A percentile compares a stretch with the other conserved stretches of the same genome.
Conservation (phyloP, 1,140 invertebrate species). For the Sycophila sp. region DNA sequence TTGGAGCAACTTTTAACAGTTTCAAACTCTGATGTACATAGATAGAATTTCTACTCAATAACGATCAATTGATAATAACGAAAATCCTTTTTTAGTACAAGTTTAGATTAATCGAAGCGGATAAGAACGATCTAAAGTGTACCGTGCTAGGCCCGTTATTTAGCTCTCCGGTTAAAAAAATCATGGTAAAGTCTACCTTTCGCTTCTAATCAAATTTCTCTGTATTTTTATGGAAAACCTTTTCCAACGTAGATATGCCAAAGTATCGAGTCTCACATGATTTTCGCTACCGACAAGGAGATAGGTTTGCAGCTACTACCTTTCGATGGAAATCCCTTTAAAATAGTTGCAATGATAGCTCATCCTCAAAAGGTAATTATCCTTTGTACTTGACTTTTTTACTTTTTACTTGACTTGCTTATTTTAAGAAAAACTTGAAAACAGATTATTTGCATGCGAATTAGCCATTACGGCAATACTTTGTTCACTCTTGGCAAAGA, state of each 20-base stretch:
- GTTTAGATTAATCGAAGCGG: conserved; percentile 73
- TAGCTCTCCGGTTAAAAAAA: conserved; percentile 68
- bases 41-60: not conserved
- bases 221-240: too few species aligned
- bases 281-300: conserved; percentile 73
- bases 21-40: conserved; percentile 65
- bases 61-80: not conserved
- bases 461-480: conserved; percentile 61
- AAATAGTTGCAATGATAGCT: conserved; percentile 72
- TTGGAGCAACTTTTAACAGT: conserved; percentile 56
- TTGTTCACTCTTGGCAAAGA: conserved; percentile 70
- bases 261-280: conserved; percentile 62
- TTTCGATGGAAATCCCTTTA: conserved; percentile 79
- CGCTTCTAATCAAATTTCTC: too few species aligned
- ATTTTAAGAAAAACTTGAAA: not conserved
- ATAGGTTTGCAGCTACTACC: conserved; percentile 76
- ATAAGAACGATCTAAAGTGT: conserved; percentile 71
- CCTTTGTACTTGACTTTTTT: conserved; percentile 30
- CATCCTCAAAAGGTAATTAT: conserved; percentile 70
- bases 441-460: conserved; percentile 58
- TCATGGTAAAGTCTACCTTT: conserved; percentile 65
- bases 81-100: conserved; percentile 69
- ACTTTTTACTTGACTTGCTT: not conserved
- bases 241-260: not conserved
- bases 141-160: conserved; percentile 75